Evolutionary conservation across 2,113 vertebrate genomes (phyloP), one percentile per base, ranked within the genome.

Genomic region (Phalacrocorax carbo): DNA sequence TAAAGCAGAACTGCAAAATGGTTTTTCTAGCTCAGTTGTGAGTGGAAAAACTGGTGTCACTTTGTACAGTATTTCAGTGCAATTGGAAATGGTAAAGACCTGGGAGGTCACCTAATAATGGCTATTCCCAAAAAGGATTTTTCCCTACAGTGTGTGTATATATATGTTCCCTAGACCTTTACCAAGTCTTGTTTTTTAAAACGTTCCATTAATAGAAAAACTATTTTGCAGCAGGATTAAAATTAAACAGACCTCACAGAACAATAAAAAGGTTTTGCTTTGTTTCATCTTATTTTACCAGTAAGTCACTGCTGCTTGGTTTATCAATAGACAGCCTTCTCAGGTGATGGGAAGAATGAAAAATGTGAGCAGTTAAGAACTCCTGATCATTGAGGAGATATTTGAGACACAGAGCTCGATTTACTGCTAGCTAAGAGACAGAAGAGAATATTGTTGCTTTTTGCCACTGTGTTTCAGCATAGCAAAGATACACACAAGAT

Each of bases 361-460:
- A 96, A 97, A 97, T 96, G 94, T 46, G 92, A 95, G 65, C 94
- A 84, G 94, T 96, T 95, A 95, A 94, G 92, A 93, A 77, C 83
- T 75, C 57, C 81, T 91, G 96, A 97, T 97, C 88, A 73, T 12
- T 90, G 93, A 97, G 80, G 52, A 96, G 97, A 97, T 95, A 96
- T 71, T 92, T 86, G 88, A 92, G 91, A 91, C 88, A 65, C 40
- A 61, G 80, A 93, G 93, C 92, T 97, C 44, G 7, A 97, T 94
- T 96, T 91, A 72, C 86, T 94, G 80, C 86, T 94, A 38, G 66
- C 88, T 71, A 76, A 82, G 70, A 97, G 88, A 77, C 44, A 65
- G 68, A 87, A 38, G 64, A 89, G 73, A 85, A 84, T 92, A 91
- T 40, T 0, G 0, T 46, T 77, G 62, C 12, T 73, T 94, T 95